A percentile compares a stretch with the other conserved stretches of the same genome.
phyloP scores from a whole-genome alignment of 1,140 invertebrate species.

The Drosophila leontia region DNA sequence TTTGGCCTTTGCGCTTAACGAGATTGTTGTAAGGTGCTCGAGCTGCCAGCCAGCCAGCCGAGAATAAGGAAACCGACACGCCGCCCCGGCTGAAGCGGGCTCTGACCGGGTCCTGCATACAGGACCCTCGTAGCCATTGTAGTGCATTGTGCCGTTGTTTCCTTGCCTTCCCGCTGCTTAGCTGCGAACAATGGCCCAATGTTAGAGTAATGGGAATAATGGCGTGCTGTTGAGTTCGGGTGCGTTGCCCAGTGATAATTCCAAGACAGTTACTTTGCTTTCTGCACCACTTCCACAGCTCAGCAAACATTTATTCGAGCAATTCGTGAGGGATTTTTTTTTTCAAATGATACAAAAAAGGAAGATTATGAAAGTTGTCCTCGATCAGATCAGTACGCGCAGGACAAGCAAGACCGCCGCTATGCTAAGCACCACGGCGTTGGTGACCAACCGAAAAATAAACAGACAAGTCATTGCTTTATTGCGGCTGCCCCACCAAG shows the following conservation, averaged over 20 bases:
- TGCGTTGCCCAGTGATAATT: conserved; percentile 42
- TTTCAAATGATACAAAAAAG: conserved; percentile 1
- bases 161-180: conserved; percentile 44
- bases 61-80: conserved; percentile 57
- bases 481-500: background rate
- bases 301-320: conserved; percentile 37
- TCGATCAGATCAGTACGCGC: conserved; percentile 19
- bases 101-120: conserved; percentile 20
- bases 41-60: conserved; percentile 40
- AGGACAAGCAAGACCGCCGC: background rate
- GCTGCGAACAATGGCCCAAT: conserved; percentile 37
- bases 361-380: background rate
- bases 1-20: conserved; percentile 82
- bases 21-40: conserved; percentile 73
- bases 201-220: conserved; percentile 22
- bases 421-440: background rate
- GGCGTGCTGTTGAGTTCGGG: conserved; percentile 4
- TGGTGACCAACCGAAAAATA: background rate
- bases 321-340: background rate
- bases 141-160: conserved; percentile 43
- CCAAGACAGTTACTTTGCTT: conserved; percentile 14
- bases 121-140: conserved; percentile 19
- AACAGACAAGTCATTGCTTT: conserved; percentile 26
- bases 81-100: background rate
- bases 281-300: conserved; percentile 18